These are phyloP conservation scores for Apodemus agrarius DNA, from an alignment of 2,797 vertebrate genomes.

Conservation along the genomic window DNA sequence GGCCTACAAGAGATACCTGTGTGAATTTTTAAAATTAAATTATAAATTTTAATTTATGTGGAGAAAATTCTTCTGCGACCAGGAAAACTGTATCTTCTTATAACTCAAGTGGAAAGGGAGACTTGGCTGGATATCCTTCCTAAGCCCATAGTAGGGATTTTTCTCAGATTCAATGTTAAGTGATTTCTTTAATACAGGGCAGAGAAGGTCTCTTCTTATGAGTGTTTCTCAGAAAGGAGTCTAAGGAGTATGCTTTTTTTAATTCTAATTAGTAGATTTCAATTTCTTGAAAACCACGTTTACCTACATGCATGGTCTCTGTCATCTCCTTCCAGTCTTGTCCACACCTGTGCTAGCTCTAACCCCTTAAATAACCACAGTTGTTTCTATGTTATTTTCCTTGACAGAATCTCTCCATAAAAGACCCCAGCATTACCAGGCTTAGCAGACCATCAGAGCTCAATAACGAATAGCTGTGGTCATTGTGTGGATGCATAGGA, in stretches of 20 bases:
- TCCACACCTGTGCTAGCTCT: background rate
- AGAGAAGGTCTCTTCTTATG: background rate
- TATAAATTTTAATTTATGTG: background rate
- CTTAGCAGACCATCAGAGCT: background rate
- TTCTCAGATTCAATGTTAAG: background rate
- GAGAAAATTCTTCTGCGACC: background rate
- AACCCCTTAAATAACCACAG: background rate
- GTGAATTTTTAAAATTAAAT: background rate
- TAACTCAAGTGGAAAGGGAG: background rate
- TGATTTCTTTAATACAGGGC: background rate
- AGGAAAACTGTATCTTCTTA: conserved; percentile 7
- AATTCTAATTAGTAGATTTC: background rate
- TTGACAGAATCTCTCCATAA: background rate
- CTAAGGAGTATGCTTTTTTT: background rate
- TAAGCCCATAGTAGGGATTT: background rate
- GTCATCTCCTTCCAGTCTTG: background rate
- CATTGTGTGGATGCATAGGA: background rate
- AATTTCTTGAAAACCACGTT: background rate
- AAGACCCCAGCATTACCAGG: background rate
- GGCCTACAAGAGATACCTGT: background rate
- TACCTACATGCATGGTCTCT: background rate
- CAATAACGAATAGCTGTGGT: background rate
- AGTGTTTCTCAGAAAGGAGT: background rate
- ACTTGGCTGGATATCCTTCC: background rate
- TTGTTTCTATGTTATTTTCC: background rate